Evolutionary conservation across 2,113 vertebrate genomes (phyloP).

Genomic region (Tapirus terrestris): DNA sequence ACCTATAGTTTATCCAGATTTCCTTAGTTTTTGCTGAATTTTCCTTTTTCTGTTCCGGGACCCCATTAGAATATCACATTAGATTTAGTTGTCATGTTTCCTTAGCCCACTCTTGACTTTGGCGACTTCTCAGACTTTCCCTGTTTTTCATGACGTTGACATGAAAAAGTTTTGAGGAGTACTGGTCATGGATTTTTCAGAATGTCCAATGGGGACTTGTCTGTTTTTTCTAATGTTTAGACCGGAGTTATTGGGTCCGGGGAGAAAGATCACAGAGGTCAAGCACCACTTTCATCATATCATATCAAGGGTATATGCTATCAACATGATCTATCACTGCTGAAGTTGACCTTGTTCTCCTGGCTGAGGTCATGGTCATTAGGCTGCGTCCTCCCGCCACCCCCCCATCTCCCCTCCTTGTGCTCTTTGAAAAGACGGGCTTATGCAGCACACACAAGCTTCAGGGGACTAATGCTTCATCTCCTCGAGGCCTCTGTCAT

Average conservation of each 20-base stretch:
- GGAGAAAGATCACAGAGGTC: not conserved
- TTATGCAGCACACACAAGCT: not conserved
- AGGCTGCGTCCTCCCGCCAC: not conserved
- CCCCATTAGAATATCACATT: not conserved
- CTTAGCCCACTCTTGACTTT: not conserved
- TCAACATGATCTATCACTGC: not conserved
- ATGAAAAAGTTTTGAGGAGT: not conserved
- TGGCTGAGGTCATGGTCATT: not conserved
- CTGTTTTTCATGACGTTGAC: not conserved
- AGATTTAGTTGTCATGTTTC: not conserved
- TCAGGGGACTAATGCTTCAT: not conserved
- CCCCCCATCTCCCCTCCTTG: too few relatives aligned
- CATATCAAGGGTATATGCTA: not conserved
- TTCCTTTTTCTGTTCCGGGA: not conserved
- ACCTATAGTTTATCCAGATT: not conserved
- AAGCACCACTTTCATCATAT: not conserved
- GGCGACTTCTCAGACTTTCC: not conserved
- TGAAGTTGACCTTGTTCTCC: not conserved
- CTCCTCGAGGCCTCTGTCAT: not conserved
- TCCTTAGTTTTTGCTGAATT: not conserved
- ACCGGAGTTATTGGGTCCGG: not conserved
- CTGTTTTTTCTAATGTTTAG: not conserved
- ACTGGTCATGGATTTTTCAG: not conserved
- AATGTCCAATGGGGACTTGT: not conserved
- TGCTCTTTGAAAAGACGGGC: not conserved